These are phyloP conservation scores for Lordiphosa fenestrarum DNA, from an alignment of 2,888 invertebrate genomes.

Conservation along the genomic window DNA sequence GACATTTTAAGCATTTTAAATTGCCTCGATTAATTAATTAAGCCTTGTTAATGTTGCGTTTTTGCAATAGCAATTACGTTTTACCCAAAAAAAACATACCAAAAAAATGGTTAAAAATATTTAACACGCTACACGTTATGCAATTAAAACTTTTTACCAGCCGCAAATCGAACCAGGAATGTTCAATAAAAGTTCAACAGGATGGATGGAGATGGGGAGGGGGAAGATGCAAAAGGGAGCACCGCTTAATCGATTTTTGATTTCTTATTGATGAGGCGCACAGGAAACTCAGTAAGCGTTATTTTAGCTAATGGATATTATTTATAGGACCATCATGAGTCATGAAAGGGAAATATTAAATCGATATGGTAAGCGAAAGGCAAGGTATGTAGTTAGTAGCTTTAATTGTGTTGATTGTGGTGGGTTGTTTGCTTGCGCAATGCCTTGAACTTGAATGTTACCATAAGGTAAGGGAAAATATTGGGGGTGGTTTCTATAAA, in stretches of 20 bases:
- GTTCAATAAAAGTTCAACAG: not conserved
- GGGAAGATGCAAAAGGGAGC: not conserved
- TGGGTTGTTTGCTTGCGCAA: constrained; percentile 10
- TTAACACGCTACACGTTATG: constrained; percentile 28
- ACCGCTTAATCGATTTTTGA: constrained; percentile 67
- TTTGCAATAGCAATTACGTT: constrained; percentile 7
- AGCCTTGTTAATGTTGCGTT: constrained; percentile 26
- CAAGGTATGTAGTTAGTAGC: not conserved
- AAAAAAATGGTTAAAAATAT: constrained; percentile 24
- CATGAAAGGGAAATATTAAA: constrained; percentile 20
- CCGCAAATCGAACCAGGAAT: too few relatives aligned
- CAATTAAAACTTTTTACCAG: constrained; percentile 43
- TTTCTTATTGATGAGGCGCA: constrained; percentile 58
- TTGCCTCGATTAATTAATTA: constrained; percentile 38
- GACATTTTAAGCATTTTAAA: constrained; percentile 38
- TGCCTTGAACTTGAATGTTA: constrained; percentile 54
- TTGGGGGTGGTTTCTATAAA: constrained; percentile 1
- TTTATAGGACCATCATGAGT: constrained; percentile 1
- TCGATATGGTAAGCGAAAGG: constrained; percentile 15
- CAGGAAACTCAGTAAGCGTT: constrained; percentile 22
- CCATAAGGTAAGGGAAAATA: too few relatives aligned
- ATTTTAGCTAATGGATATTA: constrained; percentile 32
- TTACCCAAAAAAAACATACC: constrained; percentile 22
- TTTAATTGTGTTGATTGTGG: constrained; percentile 33
- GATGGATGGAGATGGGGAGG: not conserved